Evolutionary conservation across 2,113 vertebrate genomes (phyloP).

Genomic region (Montifringilla adamsi): DNA sequence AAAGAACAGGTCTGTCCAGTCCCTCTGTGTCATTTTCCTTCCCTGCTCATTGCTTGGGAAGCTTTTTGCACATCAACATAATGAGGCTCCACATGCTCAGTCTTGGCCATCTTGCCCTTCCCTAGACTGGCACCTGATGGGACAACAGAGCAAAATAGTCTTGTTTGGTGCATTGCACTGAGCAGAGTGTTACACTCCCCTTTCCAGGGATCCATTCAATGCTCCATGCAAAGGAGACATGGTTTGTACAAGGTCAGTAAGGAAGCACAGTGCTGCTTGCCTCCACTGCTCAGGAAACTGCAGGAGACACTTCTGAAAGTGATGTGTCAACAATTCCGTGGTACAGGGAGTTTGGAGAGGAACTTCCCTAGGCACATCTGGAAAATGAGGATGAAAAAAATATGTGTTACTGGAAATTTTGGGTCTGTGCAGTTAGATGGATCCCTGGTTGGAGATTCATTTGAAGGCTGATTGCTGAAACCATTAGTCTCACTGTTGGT

Average conservation of each 20-base stretch:
- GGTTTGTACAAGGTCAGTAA: not conserved
- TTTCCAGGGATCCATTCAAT: not conserved
- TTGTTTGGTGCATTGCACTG: not conserved
- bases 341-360: not conserved
- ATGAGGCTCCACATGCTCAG: not conserved
- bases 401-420: not conserved
- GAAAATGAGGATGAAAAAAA: not conserved
- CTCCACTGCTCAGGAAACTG: not conserved
- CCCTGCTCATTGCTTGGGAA: fast-evolving
- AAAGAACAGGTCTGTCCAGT: fast-evolving
- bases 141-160: not conserved
- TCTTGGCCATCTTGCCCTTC: not conserved
- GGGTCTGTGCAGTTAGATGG: not conserved
- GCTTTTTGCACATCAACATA: not conserved
- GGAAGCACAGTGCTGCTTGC: not conserved
- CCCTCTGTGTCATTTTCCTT: not conserved
- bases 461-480: not conserved
- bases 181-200: fast-evolving
- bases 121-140: not conserved
- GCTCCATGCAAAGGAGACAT: fast-evolving
- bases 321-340: not conserved
- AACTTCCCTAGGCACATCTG: not conserved
- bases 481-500: not conserved
- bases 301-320: not conserved
- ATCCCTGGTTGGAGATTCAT: not conserved